Conservation (phyloP, 2,888 invertebrate genomes). For the Polyommatus iphigenia region DNA sequence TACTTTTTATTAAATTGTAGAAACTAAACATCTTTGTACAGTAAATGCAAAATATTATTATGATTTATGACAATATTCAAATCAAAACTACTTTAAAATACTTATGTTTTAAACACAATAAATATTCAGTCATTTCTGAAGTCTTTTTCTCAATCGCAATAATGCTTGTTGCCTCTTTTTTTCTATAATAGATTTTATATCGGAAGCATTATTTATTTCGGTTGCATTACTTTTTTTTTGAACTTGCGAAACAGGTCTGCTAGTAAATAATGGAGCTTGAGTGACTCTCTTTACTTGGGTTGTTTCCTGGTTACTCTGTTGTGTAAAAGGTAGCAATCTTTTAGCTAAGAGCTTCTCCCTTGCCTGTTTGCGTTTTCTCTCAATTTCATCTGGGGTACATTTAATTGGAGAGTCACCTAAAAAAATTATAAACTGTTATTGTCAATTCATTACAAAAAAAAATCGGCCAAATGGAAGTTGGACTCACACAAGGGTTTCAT, state of each 20-base stretch:
- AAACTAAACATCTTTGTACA: background rate
- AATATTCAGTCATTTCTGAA: conserved; percentile 46
- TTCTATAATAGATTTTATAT: conserved; percentile 65
- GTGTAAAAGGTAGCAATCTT: conserved; percentile 66
- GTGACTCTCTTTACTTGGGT: conserved; percentile 42
- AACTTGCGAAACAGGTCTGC: conserved; percentile 43
- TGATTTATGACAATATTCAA: background rate
- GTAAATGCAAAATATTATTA: background rate
- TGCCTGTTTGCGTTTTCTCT: conserved; percentile 81
- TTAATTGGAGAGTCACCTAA: conserved; percentile 65
- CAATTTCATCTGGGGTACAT: conserved; percentile 82
- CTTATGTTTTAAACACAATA: conserved; percentile 14
- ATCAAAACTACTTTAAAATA: conserved; percentile 17
- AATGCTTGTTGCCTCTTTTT: conserved; percentile 74
- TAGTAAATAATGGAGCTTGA: background rate
- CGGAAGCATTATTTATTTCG: conserved; percentile 39
- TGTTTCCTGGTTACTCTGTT: conserved; percentile 45
- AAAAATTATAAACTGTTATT: conserved; percentile 21
- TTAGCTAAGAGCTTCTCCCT: conserved; percentile 80
- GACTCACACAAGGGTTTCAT: no score
- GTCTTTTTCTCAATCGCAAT: conserved; percentile 65
- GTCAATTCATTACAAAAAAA: background rate
- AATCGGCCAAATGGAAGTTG: no score
- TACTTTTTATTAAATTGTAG: background rate
- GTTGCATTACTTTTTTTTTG: conserved; percentile 38